Conservation (phyloP, 2,113 vertebrate species). For the Dicentrarchus labrax region DNA sequence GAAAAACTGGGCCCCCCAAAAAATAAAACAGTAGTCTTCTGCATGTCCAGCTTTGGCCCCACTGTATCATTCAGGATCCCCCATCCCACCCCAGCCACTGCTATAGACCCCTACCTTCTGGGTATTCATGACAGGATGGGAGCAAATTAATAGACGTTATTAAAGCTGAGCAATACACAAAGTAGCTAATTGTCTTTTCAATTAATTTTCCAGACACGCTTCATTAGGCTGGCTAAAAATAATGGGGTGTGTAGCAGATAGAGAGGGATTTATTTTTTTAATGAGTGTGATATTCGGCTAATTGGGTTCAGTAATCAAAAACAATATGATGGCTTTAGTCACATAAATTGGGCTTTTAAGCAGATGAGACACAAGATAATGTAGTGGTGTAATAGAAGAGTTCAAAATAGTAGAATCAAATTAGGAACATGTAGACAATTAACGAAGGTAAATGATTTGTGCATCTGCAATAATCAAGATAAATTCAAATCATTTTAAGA, state of each 20-base stretch:
- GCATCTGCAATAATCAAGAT: neutral
- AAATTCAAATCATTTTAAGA: neutral
- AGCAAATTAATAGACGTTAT: slow-evolving; percentile 48
- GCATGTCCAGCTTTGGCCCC: neutral
- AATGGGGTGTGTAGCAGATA: neutral
- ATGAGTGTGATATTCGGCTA: slow-evolving; percentile 34
- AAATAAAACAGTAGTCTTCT: neutral
- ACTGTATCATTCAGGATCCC: slow-evolving; percentile 1
- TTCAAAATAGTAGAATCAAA: neutral
- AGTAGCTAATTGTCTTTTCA: slow-evolving; percentile 42
- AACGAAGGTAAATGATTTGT: neutral
- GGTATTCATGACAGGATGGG: slow-evolving; percentile 20
- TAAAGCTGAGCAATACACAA: slow-evolving; percentile 33
- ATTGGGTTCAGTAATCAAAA: slow-evolving; percentile 38
- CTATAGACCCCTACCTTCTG: slow-evolving; percentile 5
- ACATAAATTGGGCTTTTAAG: neutral
- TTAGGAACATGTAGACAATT: neutral
- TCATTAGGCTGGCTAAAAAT: slow-evolving; percentile 59
- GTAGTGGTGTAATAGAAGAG: slow-evolving; percentile 1
- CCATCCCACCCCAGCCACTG: neutral
- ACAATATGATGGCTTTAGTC: slow-evolving; percentile 1
- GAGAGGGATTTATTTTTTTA: slow-evolving; percentile 8
- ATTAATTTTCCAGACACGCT: slow-evolving; percentile 38
- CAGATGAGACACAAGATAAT: slow-evolving; percentile 19
- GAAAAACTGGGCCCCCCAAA: neutral